Percentiles rank a stretch among this genome's conserved stretches.
These are phyloP conservation scores for Bubo scandiacus DNA, from an alignment of 2,113 vertebrate species.

Conservation along the genomic window DNA sequence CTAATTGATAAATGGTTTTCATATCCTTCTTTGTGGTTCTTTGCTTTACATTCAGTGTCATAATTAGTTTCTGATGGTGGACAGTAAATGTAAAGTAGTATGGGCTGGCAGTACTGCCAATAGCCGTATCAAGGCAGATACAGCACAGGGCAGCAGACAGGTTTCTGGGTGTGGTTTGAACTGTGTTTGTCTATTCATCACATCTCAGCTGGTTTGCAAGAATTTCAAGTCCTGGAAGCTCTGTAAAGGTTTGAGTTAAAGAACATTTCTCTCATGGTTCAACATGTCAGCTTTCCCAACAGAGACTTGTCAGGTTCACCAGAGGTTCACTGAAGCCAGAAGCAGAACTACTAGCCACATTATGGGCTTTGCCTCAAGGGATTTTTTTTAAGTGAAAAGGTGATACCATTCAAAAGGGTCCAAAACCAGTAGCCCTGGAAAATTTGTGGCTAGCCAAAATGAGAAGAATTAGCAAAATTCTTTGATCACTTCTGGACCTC, in stretches of 20 bases:
- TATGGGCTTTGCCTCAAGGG: not conserved
- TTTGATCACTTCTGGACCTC: not conserved
- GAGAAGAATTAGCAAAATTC: not conserved
- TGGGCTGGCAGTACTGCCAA: not conserved
- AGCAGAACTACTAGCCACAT: not conserved
- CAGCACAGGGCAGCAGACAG: not conserved
- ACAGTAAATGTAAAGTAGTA: not conserved
- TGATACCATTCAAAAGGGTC: not conserved
- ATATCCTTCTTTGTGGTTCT: not conserved
- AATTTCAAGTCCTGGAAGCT: not conserved
- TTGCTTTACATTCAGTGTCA: not conserved
- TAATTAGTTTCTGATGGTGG: not conserved
- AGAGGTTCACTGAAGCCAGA: slow-evolving; percentile 7
- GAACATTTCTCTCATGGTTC: not conserved
- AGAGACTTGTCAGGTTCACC: not conserved
- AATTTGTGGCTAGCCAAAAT: not conserved
- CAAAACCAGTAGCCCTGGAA: not conserved
- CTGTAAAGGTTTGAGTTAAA: not conserved
- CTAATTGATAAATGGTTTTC: not conserved
- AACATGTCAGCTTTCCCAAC: not conserved
- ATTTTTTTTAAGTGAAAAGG: not conserved
- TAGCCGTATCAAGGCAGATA: not conserved
- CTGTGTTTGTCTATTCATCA: not conserved
- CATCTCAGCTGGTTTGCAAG: not conserved
- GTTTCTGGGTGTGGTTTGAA: not conserved